Evolutionary conservation across 2,113 vertebrate species (phyloP), one percentile per base, ranked within the genome.

Genomic region (Andinoacara biseriatus): DNA sequence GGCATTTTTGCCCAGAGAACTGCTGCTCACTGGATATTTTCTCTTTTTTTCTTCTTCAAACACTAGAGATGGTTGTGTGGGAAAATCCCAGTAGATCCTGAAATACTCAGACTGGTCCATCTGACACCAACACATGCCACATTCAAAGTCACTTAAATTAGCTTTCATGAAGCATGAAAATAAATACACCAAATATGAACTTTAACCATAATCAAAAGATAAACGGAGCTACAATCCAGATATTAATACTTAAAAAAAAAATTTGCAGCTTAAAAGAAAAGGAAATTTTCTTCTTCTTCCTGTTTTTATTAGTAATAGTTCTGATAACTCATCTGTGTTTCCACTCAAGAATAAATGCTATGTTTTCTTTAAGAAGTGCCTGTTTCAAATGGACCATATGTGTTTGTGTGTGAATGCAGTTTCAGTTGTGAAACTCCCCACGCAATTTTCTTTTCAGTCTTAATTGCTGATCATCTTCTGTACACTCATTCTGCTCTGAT

Each of bases 351-450:
- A 54, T 72, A 54, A 72, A 72, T 72, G 3, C 0, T 14, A 6
- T 52, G 46, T 72, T 52, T 72, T 10, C 65, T 49, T 20, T 17
- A 3, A 52, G 17, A 72, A 52, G 49, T 31, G 43, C 20, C 10
- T 31, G 65, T 52, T 72, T 72, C 52, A 72, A 72, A 54, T 72
- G 13, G 13, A 72, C 46, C 6, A 72, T 24, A 54, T 72, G 46
- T 33, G 46, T 10, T n/a, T n/a, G 1, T 72, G 1, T 72, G 46
- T 72, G 67, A 29, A 0, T 5, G 24, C 46, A 54, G 26, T 72
- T 54, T 54, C 46, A 72, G 26, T 72, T 72, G 26, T 72, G 67
- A 72, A 54, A 72, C 31, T 72, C 67, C 10, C 67, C 26, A 54
- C 3, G 1, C 26, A 72, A 2, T 61, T 61, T 56, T 52, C 49